Conservation (phyloP, 2,113 vertebrate species). For the Tragelaphus buxtoni region DNA sequence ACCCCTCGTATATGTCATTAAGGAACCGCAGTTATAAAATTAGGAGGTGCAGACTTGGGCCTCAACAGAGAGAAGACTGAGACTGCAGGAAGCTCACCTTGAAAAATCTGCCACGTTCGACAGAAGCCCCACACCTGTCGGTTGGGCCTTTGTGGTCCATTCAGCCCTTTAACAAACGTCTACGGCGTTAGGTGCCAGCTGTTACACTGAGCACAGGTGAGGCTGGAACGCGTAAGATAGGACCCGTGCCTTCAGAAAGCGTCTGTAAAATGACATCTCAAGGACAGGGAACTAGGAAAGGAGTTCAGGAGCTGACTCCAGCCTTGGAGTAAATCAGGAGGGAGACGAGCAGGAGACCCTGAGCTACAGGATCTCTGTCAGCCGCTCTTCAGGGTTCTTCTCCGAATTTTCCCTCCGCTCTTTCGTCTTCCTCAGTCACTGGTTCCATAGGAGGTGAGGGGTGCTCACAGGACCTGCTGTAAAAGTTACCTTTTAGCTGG, state of each 20-base stretch:
- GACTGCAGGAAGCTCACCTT: fast-evolving
- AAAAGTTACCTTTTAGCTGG: background rate
- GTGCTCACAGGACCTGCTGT: background rate
- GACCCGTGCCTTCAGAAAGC: background rate
- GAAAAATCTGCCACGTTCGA: fast-evolving
- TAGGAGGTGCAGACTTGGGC: background rate
- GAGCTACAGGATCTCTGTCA: background rate
- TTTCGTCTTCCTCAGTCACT: background rate
- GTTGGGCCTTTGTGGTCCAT: fast-evolving
- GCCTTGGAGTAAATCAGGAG: background rate
- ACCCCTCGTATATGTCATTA: too few relatives aligned
- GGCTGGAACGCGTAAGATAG: fast-evolving
- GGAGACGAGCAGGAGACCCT: background rate
- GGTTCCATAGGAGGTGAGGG: too few relatives aligned
- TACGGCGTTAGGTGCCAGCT: background rate
- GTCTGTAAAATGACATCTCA: background rate
- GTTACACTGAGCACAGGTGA: too few relatives aligned
- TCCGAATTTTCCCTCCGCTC: background rate
- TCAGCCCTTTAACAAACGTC: background rate
- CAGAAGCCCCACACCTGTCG: fast-evolving
- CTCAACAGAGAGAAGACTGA: too few relatives aligned
- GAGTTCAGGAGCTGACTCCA: background rate
- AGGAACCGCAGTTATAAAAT: background rate
- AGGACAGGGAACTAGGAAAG: background rate
- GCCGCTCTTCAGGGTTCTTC: background rate